These are phyloP conservation scores for Buceros bicornis DNA, from an alignment of 2,797 vertebrate genomes.

Conservation along the genomic window DNA sequence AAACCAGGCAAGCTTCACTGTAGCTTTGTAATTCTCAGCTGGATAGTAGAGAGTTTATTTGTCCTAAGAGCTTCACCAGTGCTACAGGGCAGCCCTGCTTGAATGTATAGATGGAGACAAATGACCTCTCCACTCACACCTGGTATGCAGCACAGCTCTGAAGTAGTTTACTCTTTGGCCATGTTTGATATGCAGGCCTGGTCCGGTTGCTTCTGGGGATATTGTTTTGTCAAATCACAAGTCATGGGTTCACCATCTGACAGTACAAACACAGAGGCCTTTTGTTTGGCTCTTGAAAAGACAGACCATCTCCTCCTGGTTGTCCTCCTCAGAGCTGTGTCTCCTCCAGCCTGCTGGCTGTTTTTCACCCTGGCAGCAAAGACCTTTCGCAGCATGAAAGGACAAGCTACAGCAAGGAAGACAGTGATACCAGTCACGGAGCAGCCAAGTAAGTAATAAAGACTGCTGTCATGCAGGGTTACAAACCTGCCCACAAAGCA, in stretches of 20 bases:
- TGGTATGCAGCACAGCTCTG: not conserved
- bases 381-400: not conserved
- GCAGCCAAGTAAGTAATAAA: conserved; percentile 8
- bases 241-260: not conserved
- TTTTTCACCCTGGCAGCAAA: not conserved
- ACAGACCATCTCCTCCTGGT: not conserved
- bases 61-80: not conserved
- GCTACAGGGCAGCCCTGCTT: not conserved
- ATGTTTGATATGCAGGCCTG: not conserved
- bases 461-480: not conserved
- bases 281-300: not conserved
- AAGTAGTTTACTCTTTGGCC: not conserved
- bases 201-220: not conserved
- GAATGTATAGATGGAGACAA: not conserved
- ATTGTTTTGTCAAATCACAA: not conserved
- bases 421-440: not conserved
- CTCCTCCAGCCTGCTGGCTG: not conserved
- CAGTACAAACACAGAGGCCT: not conserved
- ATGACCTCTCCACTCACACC: not conserved
- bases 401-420: not conserved
- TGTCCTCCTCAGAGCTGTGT: not conserved
- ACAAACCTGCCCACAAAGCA: conserved; percentile 19
- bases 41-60: not conserved
- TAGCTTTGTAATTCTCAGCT: not conserved
- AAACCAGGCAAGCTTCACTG: not conserved